A percentile compares a stretch with the other conserved stretches of the same genome.
Conservation (phyloP, 2,888 invertebrate species). For the Matsumyia berberina region DNA sequence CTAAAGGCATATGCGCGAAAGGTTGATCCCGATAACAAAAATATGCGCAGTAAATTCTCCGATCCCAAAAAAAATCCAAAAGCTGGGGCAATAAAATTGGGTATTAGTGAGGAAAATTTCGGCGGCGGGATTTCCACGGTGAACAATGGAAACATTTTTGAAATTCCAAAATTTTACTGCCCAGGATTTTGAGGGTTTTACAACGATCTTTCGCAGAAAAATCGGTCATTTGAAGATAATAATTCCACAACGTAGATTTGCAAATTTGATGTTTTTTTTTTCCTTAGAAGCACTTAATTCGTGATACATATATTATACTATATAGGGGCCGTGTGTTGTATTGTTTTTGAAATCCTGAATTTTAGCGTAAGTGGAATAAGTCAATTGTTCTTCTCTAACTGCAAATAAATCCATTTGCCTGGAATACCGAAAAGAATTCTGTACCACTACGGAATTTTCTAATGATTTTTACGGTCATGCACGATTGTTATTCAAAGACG, state of each 20-base stretch:
- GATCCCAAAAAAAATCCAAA: conserved; percentile 42
- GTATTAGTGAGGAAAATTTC: conserved; percentile 42
- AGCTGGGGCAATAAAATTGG: conserved; percentile 48
- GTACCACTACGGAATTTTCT: too few relatives aligned
- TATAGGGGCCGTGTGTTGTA: too few relatives aligned
- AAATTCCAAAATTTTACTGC: conserved; percentile 36
- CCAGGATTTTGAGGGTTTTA: conserved; percentile 54
- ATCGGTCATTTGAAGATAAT: neutral
- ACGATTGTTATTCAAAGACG: neutral
- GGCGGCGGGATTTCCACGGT: conserved; percentile 15
- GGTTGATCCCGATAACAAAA: conserved; percentile 46
- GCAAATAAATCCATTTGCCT: too few relatives aligned
- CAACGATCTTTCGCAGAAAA: conserved; percentile 46
- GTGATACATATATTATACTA: too few relatives aligned
- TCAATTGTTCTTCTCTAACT: too few relatives aligned
- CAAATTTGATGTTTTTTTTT: conserved; percentile 5
- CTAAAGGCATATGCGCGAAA: conserved; percentile 15
- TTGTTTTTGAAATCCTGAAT: neutral
- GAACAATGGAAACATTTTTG: conserved; percentile 44
- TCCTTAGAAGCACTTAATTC: neutral
- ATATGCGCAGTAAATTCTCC: conserved; percentile 37
- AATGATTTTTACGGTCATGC: neutral
- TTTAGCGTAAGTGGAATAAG: too few relatives aligned
- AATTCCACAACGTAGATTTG: conserved; percentile 4
- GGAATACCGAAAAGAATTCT: too few relatives aligned